phyloP scores from a whole-genome alignment of 2,888 invertebrate species.

The Troglohyphantes excavatus region DNA sequence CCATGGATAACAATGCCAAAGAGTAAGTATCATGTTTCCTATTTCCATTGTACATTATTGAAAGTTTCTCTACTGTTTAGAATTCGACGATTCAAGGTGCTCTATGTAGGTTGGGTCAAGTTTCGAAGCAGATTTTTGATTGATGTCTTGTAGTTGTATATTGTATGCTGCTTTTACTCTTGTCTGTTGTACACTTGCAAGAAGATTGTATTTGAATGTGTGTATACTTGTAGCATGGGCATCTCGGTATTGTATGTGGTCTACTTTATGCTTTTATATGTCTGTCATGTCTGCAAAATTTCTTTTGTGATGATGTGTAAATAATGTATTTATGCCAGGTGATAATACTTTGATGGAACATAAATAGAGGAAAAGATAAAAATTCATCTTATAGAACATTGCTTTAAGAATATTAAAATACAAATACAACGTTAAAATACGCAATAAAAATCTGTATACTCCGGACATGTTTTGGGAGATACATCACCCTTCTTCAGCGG shows the following conservation, averaged over 20 bases:
- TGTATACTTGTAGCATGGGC: neutral
- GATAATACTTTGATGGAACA: too few species aligned
- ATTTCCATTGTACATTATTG: neutral
- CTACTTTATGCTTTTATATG: neutral
- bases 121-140: too few species aligned
- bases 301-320: neutral
- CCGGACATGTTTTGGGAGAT: too few species aligned
- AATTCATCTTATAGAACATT: too few species aligned
- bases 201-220: neutral
- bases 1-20: conserved; percentile 94
- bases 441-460: too few species aligned
- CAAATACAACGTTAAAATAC: too few species aligned
- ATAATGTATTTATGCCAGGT: neutral
- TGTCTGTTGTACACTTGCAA: neutral
- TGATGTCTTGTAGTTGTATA: neutral
- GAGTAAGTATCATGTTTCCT: conserved; percentile 87
- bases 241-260: conserved; percentile 1
- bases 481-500: too few species aligned
- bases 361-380: too few species aligned
- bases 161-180: neutral
- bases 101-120: neutral
- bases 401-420: too few species aligned
- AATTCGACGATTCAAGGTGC: neutral
- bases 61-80: neutral
- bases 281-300: neutral